Base-by-base conservation (phyloP, 2,797 vertebrate genomes). In the Scomberomorus guttatus region DNA sequence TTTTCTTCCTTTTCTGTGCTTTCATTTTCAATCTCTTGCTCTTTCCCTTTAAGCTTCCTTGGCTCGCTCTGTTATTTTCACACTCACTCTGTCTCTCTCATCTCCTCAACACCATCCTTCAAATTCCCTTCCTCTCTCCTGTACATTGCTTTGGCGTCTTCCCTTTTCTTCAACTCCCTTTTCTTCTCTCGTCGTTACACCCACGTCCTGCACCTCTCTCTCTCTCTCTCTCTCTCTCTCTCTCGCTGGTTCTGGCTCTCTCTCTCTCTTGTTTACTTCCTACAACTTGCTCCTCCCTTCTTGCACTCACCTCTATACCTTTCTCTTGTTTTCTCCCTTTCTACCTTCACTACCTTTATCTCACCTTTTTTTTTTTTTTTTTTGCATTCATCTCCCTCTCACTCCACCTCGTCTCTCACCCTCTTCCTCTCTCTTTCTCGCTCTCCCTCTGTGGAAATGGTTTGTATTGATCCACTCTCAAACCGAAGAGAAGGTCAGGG, bases 401-500 rank as follows among this genome's bases (percentile, higher is more conserved):
- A 39, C 17, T 62, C 39, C 22, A 18, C 14, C 42, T 24, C 18
- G 32, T 2, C 46, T 55, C 32, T 56, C 39, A 32, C 54, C 6
- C 13, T 50, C n/a, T 20, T 18, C 12, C 78, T 61, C 54, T 22
- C 25, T 17, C 48, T 37, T 71, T 58, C 58, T 17, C 27, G 37
- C 59, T 56, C 77, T 77, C 42, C 10, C 56, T 74, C 25, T 65
- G 72, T 86, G 85, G 87, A 92, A 93, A 90, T 83, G 79, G 77
- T 87, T 82, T 86, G 75, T 92, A 93, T 93, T 87, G 92, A 93
- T 94, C 88, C 79, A 79, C 86, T 88, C 75, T 82, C 80, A 84
- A 87, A 88, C 66, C 10, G 20, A 74, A 39, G 71, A 90, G 88
- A 87, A 90, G 93, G 92, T 94, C 90, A 90, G 58, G 15, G 86